These are phyloP conservation scores for Sorex fumeus DNA, from an alignment of 2,113 vertebrate genomes.

Conservation along the genomic window DNA sequence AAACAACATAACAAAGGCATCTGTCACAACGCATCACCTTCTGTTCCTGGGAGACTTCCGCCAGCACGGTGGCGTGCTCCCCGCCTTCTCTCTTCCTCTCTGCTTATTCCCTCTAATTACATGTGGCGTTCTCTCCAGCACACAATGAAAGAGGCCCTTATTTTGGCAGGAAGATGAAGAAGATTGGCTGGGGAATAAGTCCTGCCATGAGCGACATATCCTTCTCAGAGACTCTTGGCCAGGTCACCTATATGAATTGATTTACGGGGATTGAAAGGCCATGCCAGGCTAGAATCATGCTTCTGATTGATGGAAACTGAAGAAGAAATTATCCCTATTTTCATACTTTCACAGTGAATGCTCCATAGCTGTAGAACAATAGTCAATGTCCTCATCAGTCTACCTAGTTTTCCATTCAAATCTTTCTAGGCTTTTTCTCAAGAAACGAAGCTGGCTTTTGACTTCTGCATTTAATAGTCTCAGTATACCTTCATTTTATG, in stretches of 20 bases:
- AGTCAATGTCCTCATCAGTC: background rate
- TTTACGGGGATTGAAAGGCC: constrained; percentile 57
- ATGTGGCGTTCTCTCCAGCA: constrained; percentile 71
- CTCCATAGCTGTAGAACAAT: constrained; percentile 5
- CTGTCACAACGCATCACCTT: constrained; percentile 84
- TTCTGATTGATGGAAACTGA: constrained; percentile 62
- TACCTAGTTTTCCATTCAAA: background rate
- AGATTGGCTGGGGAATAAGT: constrained; percentile 69
- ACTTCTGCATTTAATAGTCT: background rate
- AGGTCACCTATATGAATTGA: constrained; percentile 74
- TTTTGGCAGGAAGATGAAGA: constrained; percentile 65
- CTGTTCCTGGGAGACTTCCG: constrained; percentile 80
- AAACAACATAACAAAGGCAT: constrained; percentile 85
- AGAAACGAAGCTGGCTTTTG: constrained; percentile 8
- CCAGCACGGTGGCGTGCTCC: constrained; percentile 56
- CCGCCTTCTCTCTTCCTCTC: constrained; percentile 75
- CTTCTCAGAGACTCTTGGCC: constrained; percentile 65
- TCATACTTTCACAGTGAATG: constrained; percentile 49
- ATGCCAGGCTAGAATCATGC: constrained; percentile 54
- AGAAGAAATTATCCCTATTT: constrained; percentile 54
- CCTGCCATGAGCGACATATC: constrained; percentile 60
- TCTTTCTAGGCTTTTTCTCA: constrained; percentile 19
- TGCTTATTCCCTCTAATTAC: constrained; percentile 76
- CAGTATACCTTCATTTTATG: background rate
- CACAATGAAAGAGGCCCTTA: constrained; percentile 69